Percentiles rank a stretch among this genome's conserved stretches.
Conservation (phyloP, 23 tunicate species). For the Ascidia mentula region DNA sequence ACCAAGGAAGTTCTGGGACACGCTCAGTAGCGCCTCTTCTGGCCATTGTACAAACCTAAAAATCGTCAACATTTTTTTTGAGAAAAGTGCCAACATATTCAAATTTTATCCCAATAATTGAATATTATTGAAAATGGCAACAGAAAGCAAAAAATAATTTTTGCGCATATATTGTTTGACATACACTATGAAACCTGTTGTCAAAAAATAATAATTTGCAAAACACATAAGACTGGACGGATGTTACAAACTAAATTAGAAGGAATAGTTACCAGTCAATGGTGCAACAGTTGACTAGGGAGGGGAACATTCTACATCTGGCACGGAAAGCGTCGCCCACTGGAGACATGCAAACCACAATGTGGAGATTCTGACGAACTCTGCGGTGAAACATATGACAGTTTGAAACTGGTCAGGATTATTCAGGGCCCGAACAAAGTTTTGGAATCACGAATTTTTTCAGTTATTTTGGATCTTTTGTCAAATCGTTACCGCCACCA, state of each 20-base stretch:
- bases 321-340: constrained; percentile 97
- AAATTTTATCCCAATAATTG: no score
- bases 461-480: no score
- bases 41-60: constrained; percentile 98
- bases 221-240: no score
- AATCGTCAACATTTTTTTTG: no score
- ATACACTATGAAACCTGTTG: no score
- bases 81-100: no score
- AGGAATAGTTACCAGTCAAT: constrained; percentile 82
- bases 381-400: constrained; percentile 40
- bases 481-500: no score
- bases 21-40: constrained; percentile 90
- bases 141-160: not conserved
- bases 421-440: no score
- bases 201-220: no score
- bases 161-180: no score
- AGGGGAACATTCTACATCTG: constrained; percentile 92
- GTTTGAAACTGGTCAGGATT: no score
- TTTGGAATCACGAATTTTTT: no score
- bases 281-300: constrained; percentile 97
- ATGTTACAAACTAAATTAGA: not conserved
- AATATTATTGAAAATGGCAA: not conserved
- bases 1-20: constrained; percentile 72
- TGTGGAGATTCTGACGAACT: constrained; percentile 94
- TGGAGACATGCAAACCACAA: constrained; percentile 98